Conservation (phyloP, 2,797 vertebrate species). For the Streptopelia turtur region DNA sequence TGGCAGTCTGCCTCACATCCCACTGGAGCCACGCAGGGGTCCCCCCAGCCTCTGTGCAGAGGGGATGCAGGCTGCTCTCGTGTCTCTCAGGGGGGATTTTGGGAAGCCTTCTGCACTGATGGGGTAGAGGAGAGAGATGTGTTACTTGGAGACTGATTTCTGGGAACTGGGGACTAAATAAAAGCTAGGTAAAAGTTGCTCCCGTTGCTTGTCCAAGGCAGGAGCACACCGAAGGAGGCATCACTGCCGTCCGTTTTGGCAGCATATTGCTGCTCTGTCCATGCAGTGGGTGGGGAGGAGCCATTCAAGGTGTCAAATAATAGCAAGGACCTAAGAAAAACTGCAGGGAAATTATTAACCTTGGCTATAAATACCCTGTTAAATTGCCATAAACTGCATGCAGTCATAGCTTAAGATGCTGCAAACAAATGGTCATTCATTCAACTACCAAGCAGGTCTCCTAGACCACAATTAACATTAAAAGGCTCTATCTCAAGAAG, state of each 20-base stretch:
- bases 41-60: background rate
- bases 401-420: background rate
- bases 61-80: background rate
- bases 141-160: background rate
- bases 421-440: slow-evolving; percentile 38
- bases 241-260: fast-evolving
- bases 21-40: fast-evolving
- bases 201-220: background rate
- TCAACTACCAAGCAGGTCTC: background rate
- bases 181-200: background rate
- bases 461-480: slow-evolving; percentile 37
- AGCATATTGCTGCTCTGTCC: fast-evolving
- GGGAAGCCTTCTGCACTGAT: background rate
- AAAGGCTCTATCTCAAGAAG: background rate
- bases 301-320: slow-evolving; percentile 42
- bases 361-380: slow-evolving; percentile 53
- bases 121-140: background rate
- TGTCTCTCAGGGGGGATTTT: background rate
- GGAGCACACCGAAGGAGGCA: background rate
- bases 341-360: slow-evolving; percentile 45
- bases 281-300: background rate
- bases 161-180: background rate
- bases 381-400: slow-evolving; percentile 29
- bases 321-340: slow-evolving; percentile 64
- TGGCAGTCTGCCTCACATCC: background rate